Conservation (phyloP, 2,113 vertebrate genomes). For the Hemicordylus capensis region DNA sequence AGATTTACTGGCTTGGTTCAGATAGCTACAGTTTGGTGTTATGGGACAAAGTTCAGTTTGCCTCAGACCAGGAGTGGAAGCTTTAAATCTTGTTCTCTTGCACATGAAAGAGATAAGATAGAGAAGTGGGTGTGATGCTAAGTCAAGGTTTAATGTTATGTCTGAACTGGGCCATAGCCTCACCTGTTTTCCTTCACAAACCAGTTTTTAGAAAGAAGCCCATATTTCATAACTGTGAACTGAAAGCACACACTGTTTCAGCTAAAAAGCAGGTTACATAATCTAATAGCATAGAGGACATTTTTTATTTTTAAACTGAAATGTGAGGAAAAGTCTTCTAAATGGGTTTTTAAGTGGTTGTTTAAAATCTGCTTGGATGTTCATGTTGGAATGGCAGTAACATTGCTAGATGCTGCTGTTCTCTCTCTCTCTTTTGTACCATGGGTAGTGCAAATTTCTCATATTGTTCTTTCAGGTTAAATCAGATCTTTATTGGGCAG, state of each 20-base stretch:
- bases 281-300: conserved; percentile 57
- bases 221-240: conserved; percentile 20
- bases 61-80: no score
- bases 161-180: neutral
- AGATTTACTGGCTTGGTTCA: no score
- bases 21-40: no score
- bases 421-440: neutral
- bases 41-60: no score
- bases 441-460: neutral
- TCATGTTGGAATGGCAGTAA: neutral
- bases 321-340: conserved; percentile 62
- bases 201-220: conserved; percentile 15
- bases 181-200: neutral
- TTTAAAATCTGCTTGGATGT: conserved; percentile 8
- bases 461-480: neutral
- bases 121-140: no score
- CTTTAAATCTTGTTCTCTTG: neutral
- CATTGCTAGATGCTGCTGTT: neutral
- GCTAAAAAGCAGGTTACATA: conserved; percentile 66
- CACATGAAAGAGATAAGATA: no score
- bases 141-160: no score
- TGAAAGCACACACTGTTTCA: conserved; percentile 47
- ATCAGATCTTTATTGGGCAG: neutral
- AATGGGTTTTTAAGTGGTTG: conserved; percentile 65
- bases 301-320: conserved; percentile 64